phyloP scores from a whole-genome alignment of 2,888 invertebrate species.

The Tetropium fuscum region DNA sequence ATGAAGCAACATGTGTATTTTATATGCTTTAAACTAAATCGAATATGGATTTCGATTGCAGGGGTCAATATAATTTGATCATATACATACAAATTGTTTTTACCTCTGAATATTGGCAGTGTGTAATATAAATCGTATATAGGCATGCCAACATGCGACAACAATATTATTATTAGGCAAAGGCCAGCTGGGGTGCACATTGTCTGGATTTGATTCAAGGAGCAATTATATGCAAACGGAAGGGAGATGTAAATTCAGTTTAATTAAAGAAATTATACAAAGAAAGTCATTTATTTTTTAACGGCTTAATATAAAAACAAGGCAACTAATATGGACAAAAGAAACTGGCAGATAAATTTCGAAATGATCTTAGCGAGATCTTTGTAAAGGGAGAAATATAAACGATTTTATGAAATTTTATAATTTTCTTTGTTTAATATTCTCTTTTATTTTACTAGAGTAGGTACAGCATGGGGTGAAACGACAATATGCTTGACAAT shows the following conservation, averaged over 20 bases:
- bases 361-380: background rate
- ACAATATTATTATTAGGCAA: no score
- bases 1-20: slow-evolving; percentile 48
- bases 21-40: slow-evolving; percentile 46
- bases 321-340: slow-evolving; percentile 1
- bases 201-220: no score
- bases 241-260: background rate
- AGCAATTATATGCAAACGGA: slow-evolving; percentile 4
- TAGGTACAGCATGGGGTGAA: no score
- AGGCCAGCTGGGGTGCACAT: no score
- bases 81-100: slow-evolving; percentile 18
- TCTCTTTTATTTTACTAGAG: no score
- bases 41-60: slow-evolving; percentile 47
- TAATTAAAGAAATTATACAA: slow-evolving; percentile 20
- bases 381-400: background rate
- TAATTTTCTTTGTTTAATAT: background rate
- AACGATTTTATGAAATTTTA: background rate
- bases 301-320: background rate
- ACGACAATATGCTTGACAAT: no score
- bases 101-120: no score
- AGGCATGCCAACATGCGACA: background rate
- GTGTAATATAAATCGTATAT: no score
- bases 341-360: background rate
- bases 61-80: slow-evolving; percentile 24
- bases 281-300: slow-evolving; percentile 19